A percentile compares a stretch with the other conserved stretches of the same genome.
Evolutionary conservation across 2,113 vertebrate genomes (phyloP).

Genomic region (Anoura caudifer): DNA sequence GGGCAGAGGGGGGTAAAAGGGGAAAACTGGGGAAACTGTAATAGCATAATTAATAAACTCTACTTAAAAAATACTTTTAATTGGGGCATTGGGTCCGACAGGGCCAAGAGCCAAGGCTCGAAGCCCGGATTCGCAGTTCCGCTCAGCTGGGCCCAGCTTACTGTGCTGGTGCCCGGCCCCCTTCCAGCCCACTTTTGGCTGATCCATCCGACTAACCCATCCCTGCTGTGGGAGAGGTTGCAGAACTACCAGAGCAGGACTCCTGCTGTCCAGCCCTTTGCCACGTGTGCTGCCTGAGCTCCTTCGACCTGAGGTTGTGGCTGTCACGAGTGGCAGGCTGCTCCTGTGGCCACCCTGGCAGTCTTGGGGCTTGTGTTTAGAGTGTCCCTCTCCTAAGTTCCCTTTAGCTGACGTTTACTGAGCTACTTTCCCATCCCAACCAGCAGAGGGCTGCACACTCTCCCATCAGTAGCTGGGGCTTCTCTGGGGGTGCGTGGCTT

Average conservation of each 20-base stretch:
- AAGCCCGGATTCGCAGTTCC: not conserved
- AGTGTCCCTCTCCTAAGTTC: not conserved
- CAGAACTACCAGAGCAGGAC: not conserved
- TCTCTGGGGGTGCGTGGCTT: not conserved
- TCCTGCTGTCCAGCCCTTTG: not conserved
- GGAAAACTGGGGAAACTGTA: too few species aligned
- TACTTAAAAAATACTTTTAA: not conserved
- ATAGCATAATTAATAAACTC: too few species aligned
- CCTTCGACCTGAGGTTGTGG: not conserved
- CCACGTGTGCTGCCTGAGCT: not conserved
- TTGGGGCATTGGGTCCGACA: not conserved
- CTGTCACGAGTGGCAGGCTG: not conserved
- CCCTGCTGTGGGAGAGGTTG: not conserved
- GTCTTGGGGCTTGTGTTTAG: not conserved
- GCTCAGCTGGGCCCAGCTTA: not conserved
- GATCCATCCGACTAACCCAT: fast-evolving
- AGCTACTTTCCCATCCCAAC: not conserved
- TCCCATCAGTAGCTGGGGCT: fast-evolving
- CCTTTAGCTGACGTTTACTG: not conserved
- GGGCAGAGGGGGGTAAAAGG: too few species aligned
- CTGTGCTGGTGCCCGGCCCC: not conserved
- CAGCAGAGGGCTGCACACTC: not conserved
- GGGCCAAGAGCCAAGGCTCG: not conserved
- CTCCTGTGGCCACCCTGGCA: not conserved
- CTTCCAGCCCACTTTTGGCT: not conserved